Percentiles rank a stretch among this genome's conserved stretches.
Conservation (phyloP, 2,797 vertebrate species). For the Esox masquinongy region DNA sequence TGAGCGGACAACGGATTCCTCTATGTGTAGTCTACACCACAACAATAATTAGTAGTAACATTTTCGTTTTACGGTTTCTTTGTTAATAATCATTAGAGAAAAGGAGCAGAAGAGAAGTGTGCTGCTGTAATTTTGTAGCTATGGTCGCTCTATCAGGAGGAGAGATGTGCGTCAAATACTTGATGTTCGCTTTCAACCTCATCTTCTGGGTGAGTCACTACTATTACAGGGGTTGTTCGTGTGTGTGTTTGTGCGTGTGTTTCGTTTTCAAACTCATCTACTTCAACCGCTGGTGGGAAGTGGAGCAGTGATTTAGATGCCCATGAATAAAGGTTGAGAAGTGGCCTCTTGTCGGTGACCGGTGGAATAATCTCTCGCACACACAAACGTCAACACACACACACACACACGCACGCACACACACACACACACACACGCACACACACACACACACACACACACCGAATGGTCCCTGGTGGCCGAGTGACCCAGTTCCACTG, state of each 20-base stretch:
- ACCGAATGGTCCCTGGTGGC: slow-evolving; percentile 67
- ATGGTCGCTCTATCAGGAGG: slow-evolving; percentile 90
- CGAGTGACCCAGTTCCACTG: slow-evolving; percentile 73
- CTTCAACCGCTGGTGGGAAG: not conserved
- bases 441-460: not conserved
- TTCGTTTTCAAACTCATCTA: not conserved
- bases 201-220: slow-evolving; percentile 90
- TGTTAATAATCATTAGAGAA: slow-evolving; percentile 6
- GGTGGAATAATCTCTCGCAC: slow-evolving; percentile 4
- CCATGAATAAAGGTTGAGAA: slow-evolving; percentile 32
- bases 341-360: slow-evolving; percentile 38
- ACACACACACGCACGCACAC: not conserved
- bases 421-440: too few relatives aligned
- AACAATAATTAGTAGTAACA: slow-evolving; percentile 26
- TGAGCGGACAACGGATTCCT: slow-evolving; percentile 42
- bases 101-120: slow-evolving; percentile 16
- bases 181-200: slow-evolving; percentile 95
- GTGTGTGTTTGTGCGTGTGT: slow-evolving; percentile 5
- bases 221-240: not conserved
- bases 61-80: slow-evolving; percentile 10
- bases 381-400: not conserved
- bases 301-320: not conserved
- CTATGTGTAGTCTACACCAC: slow-evolving; percentile 35
- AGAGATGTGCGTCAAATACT: slow-evolving; percentile 93
- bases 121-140: slow-evolving; percentile 11